A percentile compares a stretch with the other conserved stretches of the same genome.
Conservation (phyloP, 2,888 invertebrate genomes). For the Mythimna pallens region DNA sequence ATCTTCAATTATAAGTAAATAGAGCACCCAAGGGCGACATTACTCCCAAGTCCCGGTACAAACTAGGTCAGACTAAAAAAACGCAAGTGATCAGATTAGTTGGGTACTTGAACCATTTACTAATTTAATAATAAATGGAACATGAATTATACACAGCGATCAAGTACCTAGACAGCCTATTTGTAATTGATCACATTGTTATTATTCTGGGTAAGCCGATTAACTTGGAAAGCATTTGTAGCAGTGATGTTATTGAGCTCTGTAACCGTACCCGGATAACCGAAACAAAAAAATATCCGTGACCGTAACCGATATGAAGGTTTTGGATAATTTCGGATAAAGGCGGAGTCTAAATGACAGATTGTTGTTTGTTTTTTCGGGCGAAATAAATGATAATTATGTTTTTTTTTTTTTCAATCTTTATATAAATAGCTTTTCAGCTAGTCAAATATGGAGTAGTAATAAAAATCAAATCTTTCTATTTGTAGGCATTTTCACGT, state of each 20-base stretch:
- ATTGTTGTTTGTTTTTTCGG: too few relatives aligned
- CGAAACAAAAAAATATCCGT: too few relatives aligned
- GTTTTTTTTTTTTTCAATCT: too few relatives aligned
- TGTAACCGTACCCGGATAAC: too few relatives aligned
- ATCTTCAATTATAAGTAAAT: background rate
- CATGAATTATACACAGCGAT: constrained; percentile 45
- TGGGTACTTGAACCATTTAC: constrained; percentile 34
- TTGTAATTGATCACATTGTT: constrained; percentile 53
- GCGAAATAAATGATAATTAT: too few relatives aligned
- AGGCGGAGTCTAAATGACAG: too few relatives aligned
- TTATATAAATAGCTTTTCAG: too few relatives aligned
- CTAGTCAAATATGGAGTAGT: too few relatives aligned
- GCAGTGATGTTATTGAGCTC: background rate
- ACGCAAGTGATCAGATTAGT: constrained; percentile 19
- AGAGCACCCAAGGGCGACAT: background rate
- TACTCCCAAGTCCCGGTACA: constrained; percentile 6
- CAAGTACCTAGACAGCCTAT: constrained; percentile 18
- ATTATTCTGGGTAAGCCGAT: constrained; percentile 50
- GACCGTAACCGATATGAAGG: too few relatives aligned
- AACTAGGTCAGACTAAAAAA: constrained; percentile 26
- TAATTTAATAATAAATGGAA: constrained; percentile 21
- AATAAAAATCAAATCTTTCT: too few relatives aligned
- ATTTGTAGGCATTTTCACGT: too few relatives aligned
- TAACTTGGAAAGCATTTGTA: constrained; percentile 21
- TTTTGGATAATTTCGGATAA: too few relatives aligned